Conservation (phyloP, 2,113 vertebrate species). For the Lagopus muta region DNA sequence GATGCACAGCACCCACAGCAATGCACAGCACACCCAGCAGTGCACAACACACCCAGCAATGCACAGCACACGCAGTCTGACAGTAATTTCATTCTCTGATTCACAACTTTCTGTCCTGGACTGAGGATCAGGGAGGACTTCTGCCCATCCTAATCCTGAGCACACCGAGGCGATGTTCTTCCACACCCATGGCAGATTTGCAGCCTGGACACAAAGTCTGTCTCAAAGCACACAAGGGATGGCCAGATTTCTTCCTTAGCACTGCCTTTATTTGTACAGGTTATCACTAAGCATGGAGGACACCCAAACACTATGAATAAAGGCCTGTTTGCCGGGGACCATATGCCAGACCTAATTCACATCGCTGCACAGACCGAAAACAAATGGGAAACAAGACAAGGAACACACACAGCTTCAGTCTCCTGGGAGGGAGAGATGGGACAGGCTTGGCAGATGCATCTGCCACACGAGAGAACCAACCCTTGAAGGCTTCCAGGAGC, state of each 20-base stretch:
- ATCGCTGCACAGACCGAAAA: not conserved
- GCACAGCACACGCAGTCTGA: not conserved
- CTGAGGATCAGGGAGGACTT: not conserved
- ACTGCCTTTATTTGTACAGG: conserved; percentile 56
- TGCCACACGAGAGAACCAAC: not conserved
- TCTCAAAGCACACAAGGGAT: not conserved
- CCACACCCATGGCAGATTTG: fast-evolving
- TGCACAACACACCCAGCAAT: too few species aligned
- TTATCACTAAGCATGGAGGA: conserved; percentile 6
- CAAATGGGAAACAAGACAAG: not conserved
- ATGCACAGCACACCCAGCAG: too few species aligned
- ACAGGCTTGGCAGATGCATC: not conserved
- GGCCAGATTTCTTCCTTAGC: not conserved
- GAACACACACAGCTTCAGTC: not conserved
- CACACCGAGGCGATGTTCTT: fast-evolving
- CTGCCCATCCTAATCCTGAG: fast-evolving
- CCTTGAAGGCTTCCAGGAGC: not conserved
- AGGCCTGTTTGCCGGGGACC: not conserved
- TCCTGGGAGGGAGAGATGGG: not conserved
- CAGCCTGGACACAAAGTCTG: not conserved
- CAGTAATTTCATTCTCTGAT: too few species aligned
- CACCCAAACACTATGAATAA: not conserved
- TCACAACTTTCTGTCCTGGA: not conserved
- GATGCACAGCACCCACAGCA: too few species aligned
- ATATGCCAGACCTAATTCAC: not conserved